These are phyloP conservation scores for Spisula solida DNA, from an alignment of 2,888 invertebrate genomes.

Conservation along the genomic window DNA sequence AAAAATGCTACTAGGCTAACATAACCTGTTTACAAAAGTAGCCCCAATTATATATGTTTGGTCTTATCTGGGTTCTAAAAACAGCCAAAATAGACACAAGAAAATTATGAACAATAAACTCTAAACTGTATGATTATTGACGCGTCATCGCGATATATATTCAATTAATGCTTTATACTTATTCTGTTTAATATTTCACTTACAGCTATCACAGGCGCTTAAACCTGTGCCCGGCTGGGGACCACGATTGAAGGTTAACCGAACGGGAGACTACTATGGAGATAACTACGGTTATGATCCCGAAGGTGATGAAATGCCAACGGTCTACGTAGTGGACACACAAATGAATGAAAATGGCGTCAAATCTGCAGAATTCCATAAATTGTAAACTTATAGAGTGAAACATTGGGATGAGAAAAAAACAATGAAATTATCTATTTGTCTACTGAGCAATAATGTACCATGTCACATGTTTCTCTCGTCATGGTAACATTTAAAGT, in stretches of 20 bases:
- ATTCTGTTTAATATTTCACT: neutral
- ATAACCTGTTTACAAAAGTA: no score
- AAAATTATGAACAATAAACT: no score
- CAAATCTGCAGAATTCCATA: constrained; percentile 17
- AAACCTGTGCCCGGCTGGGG: constrained; percentile 75
- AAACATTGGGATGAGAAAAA: neutral
- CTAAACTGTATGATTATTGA: no score
- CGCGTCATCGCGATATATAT: neutral
- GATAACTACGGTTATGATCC: constrained; percentile 63
- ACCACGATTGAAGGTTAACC: constrained; percentile 70
- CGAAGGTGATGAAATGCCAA: constrained; percentile 37
- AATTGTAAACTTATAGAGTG: neutral
- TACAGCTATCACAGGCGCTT: constrained; percentile 65
- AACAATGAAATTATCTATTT: neutral
- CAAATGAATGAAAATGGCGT: constrained; percentile 1
- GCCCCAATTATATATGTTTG: no score
- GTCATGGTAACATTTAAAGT: neutral
- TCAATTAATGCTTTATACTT: neutral
- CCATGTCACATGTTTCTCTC: neutral
- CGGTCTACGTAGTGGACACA: neutral
- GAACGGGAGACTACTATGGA: constrained; percentile 67
- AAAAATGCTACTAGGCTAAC: no score
- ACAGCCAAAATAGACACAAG: no score
- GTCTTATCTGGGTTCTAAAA: no score
- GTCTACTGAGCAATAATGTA: neutral